Evolutionary conservation across 1,140 invertebrate species (phyloP).

Genomic region (Lepidurus packardi): DNA sequence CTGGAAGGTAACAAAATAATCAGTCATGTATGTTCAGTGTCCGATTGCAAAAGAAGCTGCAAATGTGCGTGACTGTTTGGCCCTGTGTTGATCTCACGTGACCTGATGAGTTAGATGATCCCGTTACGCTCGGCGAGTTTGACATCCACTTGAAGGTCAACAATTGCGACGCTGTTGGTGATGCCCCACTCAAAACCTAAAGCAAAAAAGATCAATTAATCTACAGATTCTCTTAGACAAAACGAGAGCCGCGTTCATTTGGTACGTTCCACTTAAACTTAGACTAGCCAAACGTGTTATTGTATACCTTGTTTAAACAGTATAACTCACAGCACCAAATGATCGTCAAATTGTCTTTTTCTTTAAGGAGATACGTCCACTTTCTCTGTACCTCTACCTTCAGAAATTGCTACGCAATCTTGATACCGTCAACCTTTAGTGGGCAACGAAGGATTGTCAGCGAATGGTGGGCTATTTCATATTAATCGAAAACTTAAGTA

Average conservation of each 20-base stretch:
- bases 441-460: no score
- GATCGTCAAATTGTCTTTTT: no score
- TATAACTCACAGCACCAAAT: no score
- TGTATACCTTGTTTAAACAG: no score
- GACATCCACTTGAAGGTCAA: constrained; percentile 1
- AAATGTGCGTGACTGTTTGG: constrained; percentile 18
- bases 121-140: background rate
- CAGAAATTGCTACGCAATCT: no score
- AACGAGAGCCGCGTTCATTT: background rate
- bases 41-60: constrained; percentile 5
- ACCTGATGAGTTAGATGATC: background rate
- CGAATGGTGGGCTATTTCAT: no score
- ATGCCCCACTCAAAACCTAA: background rate
- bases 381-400: no score
- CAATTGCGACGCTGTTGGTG: background rate
- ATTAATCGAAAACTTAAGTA: no score
- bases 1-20: background rate
- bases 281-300: no score
- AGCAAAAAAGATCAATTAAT: background rate
- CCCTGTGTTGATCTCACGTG: background rate
- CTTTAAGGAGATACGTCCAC: no score
- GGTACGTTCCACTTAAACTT: no score
- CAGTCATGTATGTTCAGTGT: constrained; percentile 5
- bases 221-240: background rate
- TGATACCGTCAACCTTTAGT: no score